These are phyloP conservation scores for Gasterosteus aculeatus DNA, from an alignment of 2,113 vertebrate genomes.

Conservation along the genomic window DNA sequence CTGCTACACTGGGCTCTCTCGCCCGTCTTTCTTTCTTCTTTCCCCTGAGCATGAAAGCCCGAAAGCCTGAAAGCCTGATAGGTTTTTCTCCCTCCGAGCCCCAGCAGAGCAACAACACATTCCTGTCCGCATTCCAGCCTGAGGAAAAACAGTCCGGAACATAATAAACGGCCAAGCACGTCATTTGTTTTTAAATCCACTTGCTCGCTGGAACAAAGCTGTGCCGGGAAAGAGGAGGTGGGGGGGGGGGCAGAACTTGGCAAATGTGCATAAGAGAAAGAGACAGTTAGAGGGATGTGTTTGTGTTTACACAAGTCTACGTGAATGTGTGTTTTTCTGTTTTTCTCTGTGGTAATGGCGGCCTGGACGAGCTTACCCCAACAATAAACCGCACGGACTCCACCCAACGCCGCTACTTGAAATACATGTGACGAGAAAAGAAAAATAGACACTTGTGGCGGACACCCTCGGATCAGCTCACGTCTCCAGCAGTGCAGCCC, in stretches of 20 bases:
- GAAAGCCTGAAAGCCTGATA: slow-evolving; percentile 53
- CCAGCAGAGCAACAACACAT: slow-evolving; percentile 80
- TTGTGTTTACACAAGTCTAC: slow-evolving; percentile 57
- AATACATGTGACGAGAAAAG: slow-evolving; percentile 11
- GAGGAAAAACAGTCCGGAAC: slow-evolving; percentile 80
- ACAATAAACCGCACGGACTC: slow-evolving; percentile 12
- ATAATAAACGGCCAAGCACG: slow-evolving; percentile 79
- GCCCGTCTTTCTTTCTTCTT: slow-evolving; percentile 15
- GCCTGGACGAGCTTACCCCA: slow-evolving; percentile 30
- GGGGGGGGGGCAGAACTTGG: slow-evolving; percentile 64
- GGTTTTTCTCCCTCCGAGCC: slow-evolving; percentile 71
- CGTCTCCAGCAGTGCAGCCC: neutral
- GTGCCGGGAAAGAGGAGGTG: slow-evolving; percentile 13
- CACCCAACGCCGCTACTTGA: slow-evolving; percentile 14
- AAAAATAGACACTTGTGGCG: neutral
- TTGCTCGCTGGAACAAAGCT: slow-evolving; percentile 74
- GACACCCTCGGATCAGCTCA: slow-evolving; percentile 8
- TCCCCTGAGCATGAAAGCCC: slow-evolving; percentile 52
- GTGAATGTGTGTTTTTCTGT: slow-evolving; percentile 32
- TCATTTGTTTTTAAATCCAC: slow-evolving; percentile 79
- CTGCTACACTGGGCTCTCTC: slow-evolving; percentile 2
- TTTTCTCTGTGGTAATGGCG: slow-evolving; percentile 54
- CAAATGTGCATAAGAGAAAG: slow-evolving; percentile 51
- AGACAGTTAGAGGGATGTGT: slow-evolving; percentile 60
- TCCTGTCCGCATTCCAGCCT: slow-evolving; percentile 80